Evolutionary conservation across 2,888 invertebrate species (phyloP).

Genomic region (Meliscaeva auricollis): DNA sequence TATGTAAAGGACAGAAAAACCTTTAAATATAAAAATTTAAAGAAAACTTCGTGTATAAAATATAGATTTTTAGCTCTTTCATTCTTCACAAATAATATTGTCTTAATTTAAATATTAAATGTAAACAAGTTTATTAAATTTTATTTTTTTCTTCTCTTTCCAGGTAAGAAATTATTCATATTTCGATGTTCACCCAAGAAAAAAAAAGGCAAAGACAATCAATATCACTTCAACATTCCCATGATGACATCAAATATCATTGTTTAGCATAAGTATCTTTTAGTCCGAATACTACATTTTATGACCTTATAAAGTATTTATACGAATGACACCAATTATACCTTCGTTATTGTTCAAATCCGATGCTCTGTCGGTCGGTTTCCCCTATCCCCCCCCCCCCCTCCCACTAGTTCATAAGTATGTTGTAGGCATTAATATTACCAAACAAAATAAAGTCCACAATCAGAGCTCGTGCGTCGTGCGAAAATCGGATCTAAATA

Average conservation of each 20-base stretch:
- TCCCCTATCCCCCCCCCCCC: too few species aligned
- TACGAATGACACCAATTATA: constrained; percentile 4
- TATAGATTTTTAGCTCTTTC: too few species aligned
- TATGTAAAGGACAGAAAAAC: too few species aligned
- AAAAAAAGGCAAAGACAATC: background rate
- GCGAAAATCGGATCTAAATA: background rate
- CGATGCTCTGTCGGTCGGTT: background rate
- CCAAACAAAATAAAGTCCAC: background rate
- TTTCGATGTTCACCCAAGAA: background rate
- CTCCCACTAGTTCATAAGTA: background rate
- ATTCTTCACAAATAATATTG: too few species aligned
- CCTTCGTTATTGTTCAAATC: constrained; percentile 18
- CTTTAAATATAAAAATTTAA: too few species aligned
- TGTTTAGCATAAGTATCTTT: background rate
- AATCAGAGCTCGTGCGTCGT: background rate
- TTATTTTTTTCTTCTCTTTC: constrained; percentile 16
- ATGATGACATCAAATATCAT: background rate
- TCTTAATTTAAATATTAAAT: background rate
- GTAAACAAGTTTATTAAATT: background rate
- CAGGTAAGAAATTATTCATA: constrained; percentile 9
- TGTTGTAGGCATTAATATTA: background rate
- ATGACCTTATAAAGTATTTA: constrained; percentile 14
- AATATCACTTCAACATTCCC: background rate
- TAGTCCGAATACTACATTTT: background rate
- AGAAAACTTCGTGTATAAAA: too few species aligned